phyloP scores from a whole-genome alignment of 2,888 invertebrate species.

The Ophion costatus region DNA sequence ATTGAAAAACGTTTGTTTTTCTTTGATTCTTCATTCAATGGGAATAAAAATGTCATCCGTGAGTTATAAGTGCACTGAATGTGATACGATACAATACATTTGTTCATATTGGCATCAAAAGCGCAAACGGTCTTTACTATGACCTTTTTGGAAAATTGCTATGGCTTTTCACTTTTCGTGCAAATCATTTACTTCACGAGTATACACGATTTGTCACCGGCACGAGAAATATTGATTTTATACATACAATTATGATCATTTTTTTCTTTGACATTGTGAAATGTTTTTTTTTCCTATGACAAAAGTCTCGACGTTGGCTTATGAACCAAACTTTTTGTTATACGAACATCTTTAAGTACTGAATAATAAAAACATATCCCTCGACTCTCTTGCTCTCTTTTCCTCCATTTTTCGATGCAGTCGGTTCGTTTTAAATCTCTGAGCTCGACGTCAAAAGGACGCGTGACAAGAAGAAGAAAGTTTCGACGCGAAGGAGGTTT shows the following conservation, averaged over 20 bases:
- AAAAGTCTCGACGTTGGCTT: background rate
- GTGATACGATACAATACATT: no score
- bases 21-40: no score
- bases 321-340: background rate
- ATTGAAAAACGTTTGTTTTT: no score
- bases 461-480: constrained; percentile 1
- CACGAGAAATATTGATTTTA: no score
- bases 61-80: background rate
- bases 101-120: no score
- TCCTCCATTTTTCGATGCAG: background rate
- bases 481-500: background rate
- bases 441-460: constrained; percentile 23
- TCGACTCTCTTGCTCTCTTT: no score
- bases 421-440: background rate
- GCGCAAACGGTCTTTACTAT: no score
- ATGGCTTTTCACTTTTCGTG: no score
- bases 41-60: no score
- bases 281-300: background rate
- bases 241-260: no score
- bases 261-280: background rate
- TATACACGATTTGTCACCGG: no score
- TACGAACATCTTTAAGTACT: background rate
- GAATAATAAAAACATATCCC: background rate
- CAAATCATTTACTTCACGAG: no score
- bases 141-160: background rate